Conservation (phyloP, 1,140 invertebrate species). For the Papilio dardanus region DNA sequence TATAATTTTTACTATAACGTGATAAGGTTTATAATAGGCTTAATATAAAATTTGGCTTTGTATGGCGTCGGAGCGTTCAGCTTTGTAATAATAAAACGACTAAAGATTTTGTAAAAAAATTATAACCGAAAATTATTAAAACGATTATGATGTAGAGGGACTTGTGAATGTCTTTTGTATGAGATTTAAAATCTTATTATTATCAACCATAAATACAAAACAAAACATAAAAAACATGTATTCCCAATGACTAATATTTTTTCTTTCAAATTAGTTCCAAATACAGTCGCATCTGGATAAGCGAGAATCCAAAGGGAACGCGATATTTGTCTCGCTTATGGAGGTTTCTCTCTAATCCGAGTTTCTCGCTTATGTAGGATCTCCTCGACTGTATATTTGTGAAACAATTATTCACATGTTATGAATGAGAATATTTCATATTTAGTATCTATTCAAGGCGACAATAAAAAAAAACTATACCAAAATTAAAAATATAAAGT, state of each 20-base stretch:
- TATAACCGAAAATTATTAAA: not conserved
- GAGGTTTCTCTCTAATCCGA: no score
- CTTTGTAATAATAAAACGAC: slow-evolving; percentile 16
- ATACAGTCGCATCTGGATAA: no score
- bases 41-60: not conserved
- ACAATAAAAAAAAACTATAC: slow-evolving; percentile 27
- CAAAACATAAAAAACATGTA: not conserved
- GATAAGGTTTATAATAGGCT: not conserved
- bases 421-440: slow-evolving; percentile 30
- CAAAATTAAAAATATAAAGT: slow-evolving; percentile 34
- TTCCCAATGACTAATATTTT: not conserved
- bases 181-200: not conserved
- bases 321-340: no score
- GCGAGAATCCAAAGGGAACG: no score
- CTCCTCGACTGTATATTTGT: no score
- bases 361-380: no score
- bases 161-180: not conserved
- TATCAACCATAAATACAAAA: not conserved
- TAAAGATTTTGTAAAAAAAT: not conserved
- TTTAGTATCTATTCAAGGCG: slow-evolving; percentile 20
- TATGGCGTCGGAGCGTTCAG: not conserved
- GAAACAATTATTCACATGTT: slow-evolving; percentile 15
- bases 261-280: not conserved
- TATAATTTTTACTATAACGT: not conserved
- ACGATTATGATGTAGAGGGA: not conserved